Evolutionary conservation across 1,140 invertebrate genomes (phyloP), one percentile per base, ranked within the genome.

Genomic region (Lepidotrigona ventralis): DNA sequence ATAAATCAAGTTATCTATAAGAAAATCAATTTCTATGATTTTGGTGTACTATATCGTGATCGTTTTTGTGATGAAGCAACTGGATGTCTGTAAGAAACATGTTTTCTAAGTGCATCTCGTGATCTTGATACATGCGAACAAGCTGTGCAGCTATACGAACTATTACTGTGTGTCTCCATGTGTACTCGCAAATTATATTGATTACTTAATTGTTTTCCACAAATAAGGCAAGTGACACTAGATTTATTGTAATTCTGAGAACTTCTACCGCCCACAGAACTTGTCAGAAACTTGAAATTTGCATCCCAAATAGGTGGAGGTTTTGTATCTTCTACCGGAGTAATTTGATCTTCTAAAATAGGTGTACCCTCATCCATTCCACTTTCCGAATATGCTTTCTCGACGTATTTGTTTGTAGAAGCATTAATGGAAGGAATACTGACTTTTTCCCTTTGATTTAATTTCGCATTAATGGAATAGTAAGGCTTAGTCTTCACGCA

Each of bases 141-240:
- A 0, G 97, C 96, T 74, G 96, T 96, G 91, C 97, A 98, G 33
- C 97, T 97, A 92, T 95, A 96, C 78, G 96, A 96, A 81, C 97
- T 96, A 88, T 98, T 97, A 89, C 97, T 97, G 91, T 98, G 97
- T 23, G 97, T 98, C 91, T 98, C 98, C 95, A 98, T 96, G 91
- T 98, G 97, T 84, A 98, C 97, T 69, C 97, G 95, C 88, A 98
- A 94, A 93, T 98, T 98, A 93, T 98, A 98, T 92, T 98, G 97
- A 94, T 98, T 98, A 93, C 97, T 98, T 56, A 98, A 94, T 81
- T 97, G 97, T 93, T 98, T 98, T 88, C 97, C 96, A 93, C 97
- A 98, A 60, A 98, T 96, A 79, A 96, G 96, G 93, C 98, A 98
- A n/a, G 96, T 96, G n/a, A 96, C 96, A 90, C 94, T 95, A 19